Base-by-base conservation (phyloP, 2,888 invertebrate genomes). In the Marasmarcha lunaedactyla region DNA sequence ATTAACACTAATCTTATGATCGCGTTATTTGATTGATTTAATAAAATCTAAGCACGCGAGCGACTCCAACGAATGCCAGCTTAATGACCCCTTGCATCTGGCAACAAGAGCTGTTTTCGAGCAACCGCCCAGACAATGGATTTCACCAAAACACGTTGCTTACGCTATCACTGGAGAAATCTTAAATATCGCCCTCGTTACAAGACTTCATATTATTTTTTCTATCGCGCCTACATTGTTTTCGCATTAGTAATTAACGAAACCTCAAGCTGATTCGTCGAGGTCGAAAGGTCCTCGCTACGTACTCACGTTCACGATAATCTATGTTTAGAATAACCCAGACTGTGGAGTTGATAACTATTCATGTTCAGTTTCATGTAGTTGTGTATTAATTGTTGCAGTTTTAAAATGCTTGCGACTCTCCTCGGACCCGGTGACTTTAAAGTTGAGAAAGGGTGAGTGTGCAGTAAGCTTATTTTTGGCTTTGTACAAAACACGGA, bases 341-440 rank as follows among this genome's bases (percentile, higher is more conserved):
- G 20, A 20, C 20, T 20, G 20, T 20, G 20, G 3, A 7, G 3
- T 20, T 20, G 20, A 20, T 20, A 20, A 20, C 20, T 5, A 7
- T 7, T 3, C 7, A 7, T 20, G 20, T 20, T 20, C 20, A 20
- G 7, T 20, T 3, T 20, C n/a, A 20, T 20, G 20, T 20, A 20
- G 20, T 20, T 20, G 7, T 5, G 7, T 20, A 20, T 20, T 63
- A 54, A 63, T 68, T 83, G 74, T 90, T 90, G 59, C 88, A 94
- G 94, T 95, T 84, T 87, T 95, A 85, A 95, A 94, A 91, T 95
- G 95, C 85, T 89, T 95, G 71, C 91, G 95, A 71, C 88, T 95
- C 68, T 94, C 95, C 55, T 88, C 92, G 83, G 94, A 94, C 86
- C 91, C 93, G 63, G 94, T 95, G 67, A 93, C 92, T 69, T 85